Base-by-base conservation (phyloP, 2,113 vertebrate species). In the Oryzias curvinotus region DNA sequence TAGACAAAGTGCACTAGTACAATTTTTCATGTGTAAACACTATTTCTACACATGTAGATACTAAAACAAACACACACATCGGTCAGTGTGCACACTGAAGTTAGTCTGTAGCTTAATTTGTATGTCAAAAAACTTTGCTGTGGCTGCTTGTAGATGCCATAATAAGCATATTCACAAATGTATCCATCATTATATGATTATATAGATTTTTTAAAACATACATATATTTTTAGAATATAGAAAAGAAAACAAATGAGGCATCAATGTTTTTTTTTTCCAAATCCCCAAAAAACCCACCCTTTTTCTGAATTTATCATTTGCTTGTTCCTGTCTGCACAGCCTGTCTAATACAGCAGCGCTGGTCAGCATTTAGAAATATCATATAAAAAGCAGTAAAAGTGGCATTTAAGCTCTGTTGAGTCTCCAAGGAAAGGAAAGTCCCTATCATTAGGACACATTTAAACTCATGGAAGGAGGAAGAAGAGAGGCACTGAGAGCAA, bases 331-430 rank as follows among this genome's bases (percentile, higher is more conserved):
- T 8, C 46, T 18, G 5, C 3, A 14, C 91, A 93, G 87, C 82
- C 91, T 85, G 80, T 91, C 92, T 46, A 57, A 57, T 56, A 17
- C 19, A 7, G 4, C 49, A 16, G 21, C 48, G 42, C 51, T 45
- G 55, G 44, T 57, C 41, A 64, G 55, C 17, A 18, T 60, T 70
- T 50, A 56, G 30, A 28, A 25, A 17, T 6, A 18, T 5, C 7
- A 28, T n/a, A 36, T 36, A 30, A 51, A 71, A 54, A 51, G 52
- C 10, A 0, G 0, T 23, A 5, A 56, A 53, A 63, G 55, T 60
- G 47, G 14, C 91, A 93, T 59, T 92, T 91, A 91, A 92, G 91
- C 87, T 90, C 91, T 65, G 36, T 28, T 14, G 67, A 41, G 49
- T 52, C 41, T 46, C 14, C 58, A 13, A 52, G 5, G 60, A 46